phyloP scores from a whole-genome alignment of 2,888 invertebrate species.

The Halictus quadricinctus region DNA sequence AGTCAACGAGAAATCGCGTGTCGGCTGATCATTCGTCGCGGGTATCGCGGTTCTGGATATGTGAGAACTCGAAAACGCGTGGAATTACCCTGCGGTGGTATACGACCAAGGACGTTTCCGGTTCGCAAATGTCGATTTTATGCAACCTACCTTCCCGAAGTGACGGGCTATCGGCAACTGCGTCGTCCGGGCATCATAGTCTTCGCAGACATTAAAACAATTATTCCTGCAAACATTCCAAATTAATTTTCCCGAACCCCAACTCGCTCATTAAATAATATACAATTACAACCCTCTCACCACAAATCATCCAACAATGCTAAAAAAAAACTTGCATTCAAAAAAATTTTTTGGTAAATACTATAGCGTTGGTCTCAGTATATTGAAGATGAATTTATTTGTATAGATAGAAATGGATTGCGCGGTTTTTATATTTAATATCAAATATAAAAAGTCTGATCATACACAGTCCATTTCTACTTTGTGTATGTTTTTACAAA shows the following conservation, averaged over 20 bases:
- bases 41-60: constrained; percentile 17
- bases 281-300: background rate
- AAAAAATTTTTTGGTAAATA: background rate
- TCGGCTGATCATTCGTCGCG: constrained; percentile 18
- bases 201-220: background rate
- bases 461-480: background rate
- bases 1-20: constrained; percentile 46
- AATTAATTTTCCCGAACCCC: background rate
- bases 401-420: no score
- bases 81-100: constrained; percentile 20
- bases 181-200: no score
- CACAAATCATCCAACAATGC: no score
- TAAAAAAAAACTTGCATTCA: no score
- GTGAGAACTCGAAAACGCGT: constrained; percentile 41
- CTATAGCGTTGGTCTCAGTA: no score
- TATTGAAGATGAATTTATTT: no score
- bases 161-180: background rate
- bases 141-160: background rate
- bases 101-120: constrained; percentile 35
- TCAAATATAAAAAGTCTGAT: background rate
- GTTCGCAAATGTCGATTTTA: constrained; percentile 18
- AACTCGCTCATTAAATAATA: background rate
- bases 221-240: background rate
- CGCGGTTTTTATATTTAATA: no score
- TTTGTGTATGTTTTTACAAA: background rate